phyloP scores from a whole-genome alignment of 2,888 invertebrate genomes.

The Caradrina clavipalpis region DNA sequence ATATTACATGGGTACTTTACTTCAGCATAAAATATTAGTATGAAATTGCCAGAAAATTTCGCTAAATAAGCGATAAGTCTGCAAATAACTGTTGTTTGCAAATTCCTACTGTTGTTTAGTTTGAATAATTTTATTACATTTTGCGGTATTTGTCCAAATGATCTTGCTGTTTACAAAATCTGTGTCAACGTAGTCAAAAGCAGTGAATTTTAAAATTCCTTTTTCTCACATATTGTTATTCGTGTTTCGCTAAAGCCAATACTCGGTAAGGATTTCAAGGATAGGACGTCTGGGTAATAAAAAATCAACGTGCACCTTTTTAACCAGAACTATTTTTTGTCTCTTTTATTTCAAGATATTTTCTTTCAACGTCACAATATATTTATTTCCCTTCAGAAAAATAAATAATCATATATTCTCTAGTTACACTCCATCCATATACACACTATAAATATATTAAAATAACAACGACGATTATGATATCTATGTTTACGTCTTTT shows the following conservation, averaged over 20 bases:
- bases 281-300: constrained; percentile 70
- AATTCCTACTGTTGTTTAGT: not conserved
- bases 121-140: constrained; percentile 20
- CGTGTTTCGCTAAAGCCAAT: constrained; percentile 71
- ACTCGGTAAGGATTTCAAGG: constrained; percentile 61
- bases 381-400: constrained; percentile 81
- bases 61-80: constrained; percentile 7
- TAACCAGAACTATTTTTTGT: constrained; percentile 78
- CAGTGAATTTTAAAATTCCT: not conserved
- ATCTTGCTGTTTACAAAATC: not conserved
- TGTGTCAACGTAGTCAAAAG: not conserved
- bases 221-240: not conserved
- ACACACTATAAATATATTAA: constrained; percentile 77
- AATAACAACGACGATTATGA: constrained; percentile 80
- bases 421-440: constrained; percentile 77
- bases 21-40: constrained; percentile 4
- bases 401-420: constrained; percentile 74
- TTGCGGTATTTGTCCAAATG: constrained; percentile 5
- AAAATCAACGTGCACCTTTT: constrained; percentile 86
- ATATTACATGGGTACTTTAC: constrained; percentile 6
- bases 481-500: constrained; percentile 77
- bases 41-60: not conserved
- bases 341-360: constrained; percentile 73
- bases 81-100: constrained; percentile 25
- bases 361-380: constrained; percentile 77